phyloP scores from a whole-genome alignment of 2,113 vertebrate genomes.

The Bagarius yarrelli region DNA sequence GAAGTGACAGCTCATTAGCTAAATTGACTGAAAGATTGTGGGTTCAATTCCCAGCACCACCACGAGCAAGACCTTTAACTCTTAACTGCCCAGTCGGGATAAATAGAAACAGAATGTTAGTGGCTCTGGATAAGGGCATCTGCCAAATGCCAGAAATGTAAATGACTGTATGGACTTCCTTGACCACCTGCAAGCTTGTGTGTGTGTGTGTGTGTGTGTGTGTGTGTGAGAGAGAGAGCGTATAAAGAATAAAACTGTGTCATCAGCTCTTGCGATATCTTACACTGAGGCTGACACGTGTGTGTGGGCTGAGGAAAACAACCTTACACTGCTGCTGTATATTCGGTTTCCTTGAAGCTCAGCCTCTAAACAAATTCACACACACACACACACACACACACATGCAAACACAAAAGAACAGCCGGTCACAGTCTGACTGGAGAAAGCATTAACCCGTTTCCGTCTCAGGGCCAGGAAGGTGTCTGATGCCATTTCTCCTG shows the following conservation, averaged over 20 bases:
- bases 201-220: background rate
- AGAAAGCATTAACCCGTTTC: conserved; percentile 10
- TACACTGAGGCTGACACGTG: conserved; percentile 32
- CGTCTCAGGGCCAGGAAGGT: conserved; percentile 23
- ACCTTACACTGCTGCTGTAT: conserved; percentile 19
- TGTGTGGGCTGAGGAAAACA: conserved; percentile 22
- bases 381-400: conserved; percentile 44
- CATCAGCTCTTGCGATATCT: conserved; percentile 34
- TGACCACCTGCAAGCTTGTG: conserved; percentile 20
- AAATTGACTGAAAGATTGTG: too few species aligned
- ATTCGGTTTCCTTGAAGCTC: conserved; percentile 35
- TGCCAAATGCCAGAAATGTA: too few species aligned
- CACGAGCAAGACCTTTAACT: too few species aligned
- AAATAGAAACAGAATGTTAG: too few species aligned
- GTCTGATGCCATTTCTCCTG: conserved; percentile 8
- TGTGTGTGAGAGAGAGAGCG: background rate
- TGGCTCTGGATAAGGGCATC: too few species aligned
- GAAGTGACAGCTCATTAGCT: too few species aligned
- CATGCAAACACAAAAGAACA: conserved; percentile 40
- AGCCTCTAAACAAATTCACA: conserved; percentile 29
- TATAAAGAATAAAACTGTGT: conserved; percentile 3
- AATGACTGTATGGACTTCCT: conserved; percentile 9
- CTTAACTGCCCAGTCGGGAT: too few species aligned
- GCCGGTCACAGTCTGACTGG: conserved; percentile 27
- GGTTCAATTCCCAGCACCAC: too few species aligned